A percentile compares a stretch with the other conserved stretches of the same genome.
Evolutionary conservation across 2,888 invertebrate species (phyloP).

Genomic region (Cheilosia grossa): DNA sequence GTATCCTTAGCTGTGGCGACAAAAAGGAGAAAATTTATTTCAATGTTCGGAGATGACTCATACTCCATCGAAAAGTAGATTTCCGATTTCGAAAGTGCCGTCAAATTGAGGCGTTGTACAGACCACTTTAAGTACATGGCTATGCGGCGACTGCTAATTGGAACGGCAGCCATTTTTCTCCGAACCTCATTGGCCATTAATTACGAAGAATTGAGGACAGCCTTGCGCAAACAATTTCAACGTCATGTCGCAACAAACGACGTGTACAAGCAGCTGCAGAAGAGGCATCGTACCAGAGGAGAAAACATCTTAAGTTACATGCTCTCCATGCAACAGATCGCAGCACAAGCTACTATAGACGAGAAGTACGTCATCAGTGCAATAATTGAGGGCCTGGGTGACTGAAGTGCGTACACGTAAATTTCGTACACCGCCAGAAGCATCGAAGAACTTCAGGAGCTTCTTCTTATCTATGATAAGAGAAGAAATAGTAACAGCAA

Average conservation of each 20-base stretch:
- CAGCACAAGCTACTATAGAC: constrained; percentile 16
- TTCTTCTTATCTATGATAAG: constrained; percentile 23
- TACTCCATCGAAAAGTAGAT: no score
- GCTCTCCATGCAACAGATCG: constrained; percentile 18
- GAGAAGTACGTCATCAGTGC: no score
- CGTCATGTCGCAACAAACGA: neutral
- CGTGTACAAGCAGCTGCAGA: constrained; percentile 11
- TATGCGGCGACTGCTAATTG: neutral
- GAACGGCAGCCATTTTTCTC: neutral
- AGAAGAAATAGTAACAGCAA: constrained; percentile 5
- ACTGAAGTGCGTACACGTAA: constrained; percentile 10
- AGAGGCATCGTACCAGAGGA: neutral
- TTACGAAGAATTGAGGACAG: no score
- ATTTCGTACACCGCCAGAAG: constrained; percentile 10
- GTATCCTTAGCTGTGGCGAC: no score
- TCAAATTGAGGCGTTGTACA: neutral
- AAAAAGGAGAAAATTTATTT: no score
- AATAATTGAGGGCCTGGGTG: neutral
- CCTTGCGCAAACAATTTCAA: neutral
- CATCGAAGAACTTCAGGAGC: neutral
- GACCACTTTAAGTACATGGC: neutral
- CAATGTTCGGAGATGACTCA: no score
- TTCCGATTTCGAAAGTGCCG: neutral
- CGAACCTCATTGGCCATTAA: no score
- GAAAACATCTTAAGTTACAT: constrained; percentile 16